Evolutionary conservation across 2,797 vertebrate species (phyloP).

Genomic region (Eleutherodactylus coqui): DNA sequence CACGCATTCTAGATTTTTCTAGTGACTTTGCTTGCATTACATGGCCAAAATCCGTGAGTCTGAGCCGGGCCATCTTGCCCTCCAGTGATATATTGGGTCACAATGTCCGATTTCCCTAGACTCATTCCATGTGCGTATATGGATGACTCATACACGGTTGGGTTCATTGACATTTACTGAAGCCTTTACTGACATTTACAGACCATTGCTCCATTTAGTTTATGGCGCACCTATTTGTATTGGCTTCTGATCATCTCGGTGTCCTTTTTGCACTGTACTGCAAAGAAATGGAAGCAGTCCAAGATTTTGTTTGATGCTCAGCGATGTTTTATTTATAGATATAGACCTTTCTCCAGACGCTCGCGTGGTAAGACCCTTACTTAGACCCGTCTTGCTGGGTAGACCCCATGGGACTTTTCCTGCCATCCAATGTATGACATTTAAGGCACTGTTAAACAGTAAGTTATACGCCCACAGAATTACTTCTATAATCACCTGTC

Average conservation of each 20-base stretch:
- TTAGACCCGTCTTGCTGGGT: neutral
- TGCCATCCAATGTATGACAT: conserved; percentile 29
- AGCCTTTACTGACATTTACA: too few relatives aligned
- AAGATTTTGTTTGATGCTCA: neutral
- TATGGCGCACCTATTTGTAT: neutral
- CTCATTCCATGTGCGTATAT: too few relatives aligned
- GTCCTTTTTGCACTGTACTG: neutral
- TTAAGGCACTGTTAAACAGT: conserved; percentile 21
- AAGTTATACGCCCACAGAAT: conserved; percentile 16
- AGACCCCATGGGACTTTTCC: neutral
- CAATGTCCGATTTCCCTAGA: too few relatives aligned
- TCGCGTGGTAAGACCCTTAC: neutral
- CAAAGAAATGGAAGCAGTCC: neutral
- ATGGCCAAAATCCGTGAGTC: too few relatives aligned
- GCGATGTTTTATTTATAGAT: neutral
- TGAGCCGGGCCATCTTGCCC: too few relatives aligned
- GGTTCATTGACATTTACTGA: too few relatives aligned
- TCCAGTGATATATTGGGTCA: too few relatives aligned
- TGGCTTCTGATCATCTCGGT: neutral
- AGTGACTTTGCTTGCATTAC: too few relatives aligned
- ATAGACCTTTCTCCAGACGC: neutral
- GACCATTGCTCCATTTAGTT: neutral
- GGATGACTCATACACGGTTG: too few relatives aligned
- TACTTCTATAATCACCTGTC: conserved; percentile 50
- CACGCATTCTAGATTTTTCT: too few relatives aligned